Percentiles rank a stretch among this genome's conserved stretches.
Evolutionary conservation across 2,888 invertebrate genomes (phyloP).

Genomic region (Hetaerina titia): DNA sequence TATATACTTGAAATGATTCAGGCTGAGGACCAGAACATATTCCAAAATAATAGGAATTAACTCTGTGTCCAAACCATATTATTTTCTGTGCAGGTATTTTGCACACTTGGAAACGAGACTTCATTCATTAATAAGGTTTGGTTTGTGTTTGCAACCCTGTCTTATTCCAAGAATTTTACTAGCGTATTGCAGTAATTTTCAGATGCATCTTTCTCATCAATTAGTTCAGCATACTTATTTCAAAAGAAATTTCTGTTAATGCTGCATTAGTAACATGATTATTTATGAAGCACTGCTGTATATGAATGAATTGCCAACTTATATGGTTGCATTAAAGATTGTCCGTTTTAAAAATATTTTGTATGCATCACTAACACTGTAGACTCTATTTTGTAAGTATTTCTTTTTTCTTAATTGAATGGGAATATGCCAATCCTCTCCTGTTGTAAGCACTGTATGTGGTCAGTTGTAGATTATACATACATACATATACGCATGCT

Average conservation of each 20-base stretch:
- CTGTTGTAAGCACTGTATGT: neutral
- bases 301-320: neutral
- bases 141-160: neutral
- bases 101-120: neutral
- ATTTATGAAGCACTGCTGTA: neutral
- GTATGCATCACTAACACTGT: neutral
- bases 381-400: neutral
- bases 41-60: too few relatives aligned
- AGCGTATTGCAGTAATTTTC: neutral
- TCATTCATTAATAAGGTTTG: neutral
- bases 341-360: neutral
- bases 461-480: neutral
- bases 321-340: neutral
- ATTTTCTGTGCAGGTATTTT: too few relatives aligned
- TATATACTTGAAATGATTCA: too few relatives aligned
- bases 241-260: neutral
- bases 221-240: neutral
- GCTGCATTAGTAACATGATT: neutral
- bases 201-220: neutral
- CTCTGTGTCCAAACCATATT: too few relatives aligned
- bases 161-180: slow-evolving; percentile 14
- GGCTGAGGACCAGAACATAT: too few relatives aligned
- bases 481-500: neutral
- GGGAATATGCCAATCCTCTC: slow-evolving; percentile 15
- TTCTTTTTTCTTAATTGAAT: neutral